A percentile compares a stretch with the other conserved stretches of the same genome.
Evolutionary conservation across 2,888 invertebrate genomes (phyloP).

Genomic region (Drosophila recens): DNA sequence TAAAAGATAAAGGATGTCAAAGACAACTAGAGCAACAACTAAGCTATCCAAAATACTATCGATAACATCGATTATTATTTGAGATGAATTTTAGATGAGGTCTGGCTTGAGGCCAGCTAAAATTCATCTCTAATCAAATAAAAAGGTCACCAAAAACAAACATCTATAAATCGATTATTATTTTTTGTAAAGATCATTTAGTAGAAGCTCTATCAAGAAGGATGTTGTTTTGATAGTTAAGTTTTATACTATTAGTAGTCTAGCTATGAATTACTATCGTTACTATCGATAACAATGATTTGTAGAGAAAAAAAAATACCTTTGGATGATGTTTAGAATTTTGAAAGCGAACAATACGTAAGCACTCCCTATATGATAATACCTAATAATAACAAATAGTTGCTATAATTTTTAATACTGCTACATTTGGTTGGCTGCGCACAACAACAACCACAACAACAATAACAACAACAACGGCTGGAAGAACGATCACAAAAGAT

Average conservation of each 20-base stretch:
- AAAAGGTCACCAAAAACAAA: too few relatives aligned
- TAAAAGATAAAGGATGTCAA: background rate
- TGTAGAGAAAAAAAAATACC: background rate
- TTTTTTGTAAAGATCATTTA: too few relatives aligned
- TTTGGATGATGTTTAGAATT: background rate
- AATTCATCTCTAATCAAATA: too few relatives aligned
- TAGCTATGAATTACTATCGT: background rate
- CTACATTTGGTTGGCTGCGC: constrained; percentile 54
- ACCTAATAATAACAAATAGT: constrained; percentile 25
- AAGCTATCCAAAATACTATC: background rate
- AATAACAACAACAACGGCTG: constrained; percentile 4
- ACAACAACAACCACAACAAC: constrained; percentile 9
- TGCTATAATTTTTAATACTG: constrained; percentile 28
- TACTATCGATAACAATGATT: background rate
- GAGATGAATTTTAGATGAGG: too few relatives aligned
- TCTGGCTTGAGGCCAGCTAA: too few relatives aligned
- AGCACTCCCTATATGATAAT: constrained; percentile 5
- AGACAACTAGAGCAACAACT: background rate
- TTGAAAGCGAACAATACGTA: background rate
- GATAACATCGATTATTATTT: background rate
- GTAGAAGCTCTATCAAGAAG: too few relatives aligned
- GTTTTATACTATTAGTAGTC: too few relatives aligned
- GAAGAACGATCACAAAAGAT: constrained; percentile 52
- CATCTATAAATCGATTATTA: too few relatives aligned
- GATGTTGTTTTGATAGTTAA: too few relatives aligned